Evolutionary conservation across 2,888 invertebrate species (phyloP), one percentile per base, ranked within the genome.

Genomic region (Habrosyne pyritoides): DNA sequence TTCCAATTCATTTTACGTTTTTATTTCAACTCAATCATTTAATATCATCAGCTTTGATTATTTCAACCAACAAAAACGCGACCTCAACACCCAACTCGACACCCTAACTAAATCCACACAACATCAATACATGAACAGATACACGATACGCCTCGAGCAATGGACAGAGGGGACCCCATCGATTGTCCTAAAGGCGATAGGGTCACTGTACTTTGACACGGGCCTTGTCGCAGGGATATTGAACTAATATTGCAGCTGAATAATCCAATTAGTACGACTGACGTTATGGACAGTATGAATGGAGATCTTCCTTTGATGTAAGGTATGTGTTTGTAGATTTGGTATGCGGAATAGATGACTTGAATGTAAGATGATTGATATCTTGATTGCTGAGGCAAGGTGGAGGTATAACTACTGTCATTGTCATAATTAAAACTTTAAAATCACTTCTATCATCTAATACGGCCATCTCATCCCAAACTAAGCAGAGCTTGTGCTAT

Each of bases 161-260:
- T 49, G 47, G 61, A 49, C 52, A 47, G 59, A 51, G 65, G 73
- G 33, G 73, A 64, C 64, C 68, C 69, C 73, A 77, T 77, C 72
- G 75, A 75, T 76, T 77, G 81, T 81, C 79, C 79, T 60, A 56
- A 79, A 84, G 79, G 81, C 79, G 82, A 67, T 67, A 78, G 83
- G 89, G 87, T 87, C 88, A 86, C 67, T 84, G 87, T 82, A 81
- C 83, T 81, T 75, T 80, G 83, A 79, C 84, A 79, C 77, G 70
- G 67, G 50, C 42, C 49, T 57, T 54, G 69, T 73, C 72, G 77
- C 80, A 76, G 73, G 75, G 76, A 84, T 84, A 86, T 85, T 82
- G 81, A 76, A 83, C 82, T 87, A 86, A 87, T 89, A 86, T 86
- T 80, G 81, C 80, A 81, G 77, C 79, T 77, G 77, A 79, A 81